Conservation (phyloP, 2,888 invertebrate genomes). For the Aphodius granarius region DNA sequence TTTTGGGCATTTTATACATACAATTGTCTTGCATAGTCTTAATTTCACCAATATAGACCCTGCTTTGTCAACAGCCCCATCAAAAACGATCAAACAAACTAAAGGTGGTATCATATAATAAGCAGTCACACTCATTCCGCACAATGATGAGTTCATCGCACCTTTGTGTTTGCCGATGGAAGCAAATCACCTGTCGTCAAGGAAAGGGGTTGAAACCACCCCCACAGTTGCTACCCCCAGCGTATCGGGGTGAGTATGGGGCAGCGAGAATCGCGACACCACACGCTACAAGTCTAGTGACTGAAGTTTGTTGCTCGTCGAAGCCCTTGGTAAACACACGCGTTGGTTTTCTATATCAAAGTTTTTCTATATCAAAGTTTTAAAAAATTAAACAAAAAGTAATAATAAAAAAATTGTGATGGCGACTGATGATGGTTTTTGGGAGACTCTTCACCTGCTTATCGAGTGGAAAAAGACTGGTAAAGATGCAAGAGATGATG, state of each 20-base stretch:
- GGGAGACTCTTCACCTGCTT: constrained; percentile 66
- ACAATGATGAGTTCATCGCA: constrained; percentile 1
- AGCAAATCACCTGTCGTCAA: neutral
- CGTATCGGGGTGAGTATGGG: constrained; percentile 7
- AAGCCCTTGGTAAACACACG: neutral
- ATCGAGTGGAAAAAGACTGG: constrained; percentile 58
- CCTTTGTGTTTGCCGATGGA: neutral
- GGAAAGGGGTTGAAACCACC: neutral
- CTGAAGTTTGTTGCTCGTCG: neutral
- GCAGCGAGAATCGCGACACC: neutral
- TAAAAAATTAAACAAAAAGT: neutral
- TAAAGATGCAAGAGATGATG: constrained; percentile 49
- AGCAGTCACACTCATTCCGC: neutral
- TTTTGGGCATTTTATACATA: too few species aligned
- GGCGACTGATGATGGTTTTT: constrained; percentile 54
- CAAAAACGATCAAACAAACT: neutral
- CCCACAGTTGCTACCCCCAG: neutral
- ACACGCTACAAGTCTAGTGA: constrained; percentile 5
- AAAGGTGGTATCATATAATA: neutral
- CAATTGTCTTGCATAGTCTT: too few species aligned
- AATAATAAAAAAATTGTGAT: neutral
- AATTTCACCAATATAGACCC: too few species aligned
- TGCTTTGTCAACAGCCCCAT: neutral
- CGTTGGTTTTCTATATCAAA: neutral
- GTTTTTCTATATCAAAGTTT: neutral